Base-by-base conservation (phyloP, 2,888 invertebrate species). In the Mamestra brassicae region DNA sequence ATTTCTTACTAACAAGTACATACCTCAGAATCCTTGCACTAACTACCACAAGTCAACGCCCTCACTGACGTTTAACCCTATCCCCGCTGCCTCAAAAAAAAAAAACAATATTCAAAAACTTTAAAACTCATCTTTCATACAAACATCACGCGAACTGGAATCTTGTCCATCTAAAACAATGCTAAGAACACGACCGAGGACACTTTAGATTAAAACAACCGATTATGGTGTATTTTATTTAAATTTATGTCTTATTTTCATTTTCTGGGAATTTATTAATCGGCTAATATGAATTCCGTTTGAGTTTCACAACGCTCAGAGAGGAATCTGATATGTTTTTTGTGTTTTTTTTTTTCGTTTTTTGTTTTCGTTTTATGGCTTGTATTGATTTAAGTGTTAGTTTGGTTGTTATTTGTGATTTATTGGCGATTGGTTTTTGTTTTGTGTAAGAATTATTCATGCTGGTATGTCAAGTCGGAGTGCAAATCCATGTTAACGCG, bases 181-280 rank as follows among this genome's bases (percentile, higher is more conserved):
- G 92, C 90, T 86, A 73, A 78, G 91, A 76, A 74, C 87, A 87
- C 87, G 87, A 87, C 81, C 77, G 75, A 70, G 79, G 77, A 87
- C 86, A 94, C 91, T 93, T 93, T 88, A 95, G 95, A 96, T 96
- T 87, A 89, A 88, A 89, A 90, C 84, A 64, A 72, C 85, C 88
- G 95, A 95, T 93, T 94, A 94, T 93, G 92, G 93, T 92, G 90
- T 94, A 94, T 95, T 94, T 95, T 95, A 95, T 94, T 93, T 93
- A 95, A 96, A 96, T 96, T 96, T 96, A 96, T 96, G 95, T 96
- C 96, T 96, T 95, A 96, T 94, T 96, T 83, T 75, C 90, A 89
- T 91, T 88, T 96, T 96, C 96, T 92, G 80, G 85, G 96, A 96
- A 96, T 95, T 95, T 95, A 96, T 95, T 95, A 96, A 96, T 96